Evolutionary conservation across 2,888 invertebrate genomes (phyloP), one percentile per base, ranked within the genome.

Genomic region (Tryphoninae sp.): DNA sequence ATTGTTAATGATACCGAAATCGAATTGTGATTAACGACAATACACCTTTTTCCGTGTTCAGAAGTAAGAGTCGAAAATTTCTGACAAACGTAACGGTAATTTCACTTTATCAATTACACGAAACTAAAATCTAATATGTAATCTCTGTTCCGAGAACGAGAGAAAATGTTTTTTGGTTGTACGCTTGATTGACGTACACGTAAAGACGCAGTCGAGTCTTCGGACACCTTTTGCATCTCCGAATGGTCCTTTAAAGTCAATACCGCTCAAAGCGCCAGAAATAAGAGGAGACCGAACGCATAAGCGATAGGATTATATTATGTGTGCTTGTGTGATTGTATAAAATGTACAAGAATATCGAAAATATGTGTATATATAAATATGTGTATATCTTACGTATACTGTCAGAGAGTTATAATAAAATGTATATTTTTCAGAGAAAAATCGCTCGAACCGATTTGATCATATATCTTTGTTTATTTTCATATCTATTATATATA

Each of bases 391-490:
- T 55, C 51, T 33, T 62, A 65, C 49, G 74, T 69, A 75, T 74
- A 72, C 40, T 62, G 55, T 67, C 72, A 77, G 83, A 82, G 75
- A 58, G 51, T 81, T 64, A 81, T 78, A 83, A 84, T 68, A 64
- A 82, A 79, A 73, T 78, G 78, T 88, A 86, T 89, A 86, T 88
- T 88, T 88, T 89, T 81, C 82, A 86, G 86, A 75, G 81, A 75
- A 74, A 72, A 74, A 84, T 13, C 53, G 71, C 75, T 62, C 45
- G 81, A 84, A 84, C 83, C 85, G 84, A 84, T 84, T 86, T 86
- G 51, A 80, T 76, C 80, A 72, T 33, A 72, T 82, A 76, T 87
- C 89, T 85, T 89, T 84, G 88, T 84, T 77, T 84, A 83, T 79
- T 74, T 67, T 40, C 84, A 86, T 84, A 76, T 78, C n/a, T 69